Conservation (phyloP, 1,140 invertebrate genomes). For the Zaprionus ghesquierei region DNA sequence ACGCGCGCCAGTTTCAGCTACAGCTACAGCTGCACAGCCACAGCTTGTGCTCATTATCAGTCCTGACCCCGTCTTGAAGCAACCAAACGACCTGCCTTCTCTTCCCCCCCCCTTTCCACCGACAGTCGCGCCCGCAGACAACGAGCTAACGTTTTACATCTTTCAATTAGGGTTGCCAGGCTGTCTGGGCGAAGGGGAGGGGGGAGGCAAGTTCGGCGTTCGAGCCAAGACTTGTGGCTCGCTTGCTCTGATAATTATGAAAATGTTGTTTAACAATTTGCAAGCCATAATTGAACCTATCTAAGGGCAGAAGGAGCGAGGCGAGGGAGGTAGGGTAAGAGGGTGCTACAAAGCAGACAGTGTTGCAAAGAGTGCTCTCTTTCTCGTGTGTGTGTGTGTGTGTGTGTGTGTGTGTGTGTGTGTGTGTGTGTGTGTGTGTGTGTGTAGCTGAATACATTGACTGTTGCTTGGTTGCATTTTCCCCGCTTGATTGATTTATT, state of each 20-base stretch:
- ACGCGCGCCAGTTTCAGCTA: not conserved
- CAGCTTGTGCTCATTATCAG: conserved; percentile 51
- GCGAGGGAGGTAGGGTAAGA: not conserved
- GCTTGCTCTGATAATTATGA: conserved; percentile 47
- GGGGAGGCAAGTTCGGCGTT: not conserved
- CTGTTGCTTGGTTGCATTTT: conserved; percentile 14
- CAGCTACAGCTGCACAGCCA: not conserved
- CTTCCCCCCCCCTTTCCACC: not conserved
- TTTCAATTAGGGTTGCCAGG: conserved; percentile 54
- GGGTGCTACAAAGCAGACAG: not conserved
- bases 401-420: no score
- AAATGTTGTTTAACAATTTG: conserved; percentile 49
- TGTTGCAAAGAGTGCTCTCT: not conserved
- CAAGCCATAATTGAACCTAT: conserved; percentile 46
- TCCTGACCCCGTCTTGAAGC: not conserved
- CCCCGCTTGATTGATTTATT: conserved; percentile 3
- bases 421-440: not conserved
- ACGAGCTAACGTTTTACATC: conserved; percentile 65
- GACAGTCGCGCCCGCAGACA: conserved; percentile 19
- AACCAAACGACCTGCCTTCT: conserved; percentile 3
- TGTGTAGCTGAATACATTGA: not conserved
- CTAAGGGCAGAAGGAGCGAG: conserved; percentile 1
- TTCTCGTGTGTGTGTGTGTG: not conserved
- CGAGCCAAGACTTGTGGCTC: conserved; percentile 22
- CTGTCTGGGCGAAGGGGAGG: not conserved